Base-by-base conservation (phyloP, 2,113 vertebrate genomes). In the Oreotragus oreotragus region DNA sequence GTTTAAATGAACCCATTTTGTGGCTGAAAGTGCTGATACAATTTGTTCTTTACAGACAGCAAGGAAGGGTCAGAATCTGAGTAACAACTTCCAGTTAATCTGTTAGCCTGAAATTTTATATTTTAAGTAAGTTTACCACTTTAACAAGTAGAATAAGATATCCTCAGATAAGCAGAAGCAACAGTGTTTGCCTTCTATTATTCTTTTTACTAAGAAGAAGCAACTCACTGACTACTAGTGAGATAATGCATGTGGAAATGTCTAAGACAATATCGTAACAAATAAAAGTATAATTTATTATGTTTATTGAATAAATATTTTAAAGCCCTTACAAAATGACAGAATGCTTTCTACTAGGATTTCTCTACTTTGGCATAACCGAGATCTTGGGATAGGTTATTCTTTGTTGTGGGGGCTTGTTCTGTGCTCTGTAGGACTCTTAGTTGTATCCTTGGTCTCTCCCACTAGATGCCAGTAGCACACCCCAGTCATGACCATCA, bases 1-100 rank as follows among this genome's bases (percentile, higher is more conserved):
- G 60, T 92, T 97, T 95, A 87, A 97, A 85, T 49, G 58, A 97
- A 90, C 36, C 84, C 87, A 87, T 96, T 96, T 92, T 96, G 66
- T 85, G 96, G 96, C 47, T 36, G 60, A 96, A 85, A 91, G 76
- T 39, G 70, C 81, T 64, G 60, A 80, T 49, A 70, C 5, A 47
- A 33, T 92, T 93, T 55, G n/a, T 62, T 96, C 66, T 90, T 57
- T 73, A 73, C 17, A 10, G 73, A 88, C 8, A 66, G 57, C 43
- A 27, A 93, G 39, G 45, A 89, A 45, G 55, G 80, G 47, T 27
- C 47, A 86, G 93, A 47, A 13, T 58, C 64, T 12, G 33, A 97
- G 86, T 62, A 73, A 92, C 86, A 94, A 57, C 45, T 92, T 81
- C 66, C n/a, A 84, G 23, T 81, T 84, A 84, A 84, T 85, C 47